Base-by-base conservation (phyloP, 2,797 vertebrate genomes). In the Poeciliopsis gracilis region DNA sequence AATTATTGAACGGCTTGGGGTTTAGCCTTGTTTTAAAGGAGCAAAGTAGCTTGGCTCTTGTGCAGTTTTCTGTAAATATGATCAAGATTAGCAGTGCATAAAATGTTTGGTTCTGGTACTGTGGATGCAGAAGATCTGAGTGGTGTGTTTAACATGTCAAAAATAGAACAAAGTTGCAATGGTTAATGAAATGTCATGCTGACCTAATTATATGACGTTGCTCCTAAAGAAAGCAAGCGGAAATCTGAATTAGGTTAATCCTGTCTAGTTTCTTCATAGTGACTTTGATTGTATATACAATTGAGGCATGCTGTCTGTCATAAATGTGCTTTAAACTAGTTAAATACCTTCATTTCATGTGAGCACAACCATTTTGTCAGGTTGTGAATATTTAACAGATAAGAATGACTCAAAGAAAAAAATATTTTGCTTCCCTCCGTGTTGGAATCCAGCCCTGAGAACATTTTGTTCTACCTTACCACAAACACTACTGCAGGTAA, bases 291-390 rank as follows among this genome's bases (percentile, higher is more conserved):
- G 73, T 86, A 67, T 76, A 70, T 76, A 51, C n/a, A 72, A 86
- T 69, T 75, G 49, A 86, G 55, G 49, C 75, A 70, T 1, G 63
- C 70, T 80, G 77, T 33, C 71, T 12, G 49, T 82, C 73, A 72
- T 59, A 61, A 43, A 81, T 83, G 73, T 82, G 63, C 67, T 82
- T 84, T 71, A 23, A 74, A 77, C 20, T 61, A 0, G 30, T 45
- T 59, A 66, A 76, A 72, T 78, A 43, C 73, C 77, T 82, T 82
- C 72, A 80, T 88, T 76, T 73, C 67, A 73, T 55, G 12, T 28
- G 74, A 73, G 36, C 70, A 79, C 77, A 81, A 87, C 78, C 53
- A 84, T 74, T 76, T 55, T 76, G 76, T 85, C 74, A 74, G 49
- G 55, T 25, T 57, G 20, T 3, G 51, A 28, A 77, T 28, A 84